These are phyloP conservation scores for Drosophila percnosoma DNA, from an alignment of 2,888 invertebrate genomes.

Conservation along the genomic window DNA sequence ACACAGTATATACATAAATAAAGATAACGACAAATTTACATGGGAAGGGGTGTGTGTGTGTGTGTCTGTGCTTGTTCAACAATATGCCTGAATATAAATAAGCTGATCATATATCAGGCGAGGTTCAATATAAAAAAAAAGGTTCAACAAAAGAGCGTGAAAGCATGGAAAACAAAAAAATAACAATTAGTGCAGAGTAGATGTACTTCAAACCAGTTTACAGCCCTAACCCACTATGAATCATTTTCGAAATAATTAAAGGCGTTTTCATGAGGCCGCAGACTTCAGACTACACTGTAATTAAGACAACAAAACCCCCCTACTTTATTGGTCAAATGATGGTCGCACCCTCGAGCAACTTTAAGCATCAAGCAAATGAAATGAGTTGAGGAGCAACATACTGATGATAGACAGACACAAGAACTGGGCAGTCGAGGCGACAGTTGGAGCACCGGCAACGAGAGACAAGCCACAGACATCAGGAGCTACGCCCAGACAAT, in stretches of 20 bases:
- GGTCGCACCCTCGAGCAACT: constrained; percentile 9
- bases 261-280: constrained; percentile 5
- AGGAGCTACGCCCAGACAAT: constrained; percentile 11
- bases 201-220: neutral
- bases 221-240: neutral
- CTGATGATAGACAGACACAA: constrained; percentile 4
- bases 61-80: constrained; percentile 1
- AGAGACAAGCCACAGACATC: constrained; percentile 29
- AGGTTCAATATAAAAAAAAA: constrained; percentile 15
- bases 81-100: constrained; percentile 22
- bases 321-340: neutral
- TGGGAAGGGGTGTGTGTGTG: neutral
- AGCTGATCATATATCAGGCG: constrained; percentile 29
- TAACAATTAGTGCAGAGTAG: neutral
- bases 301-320: constrained; percentile 15
- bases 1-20: constrained; percentile 2
- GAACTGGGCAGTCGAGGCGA: constrained; percentile 1
- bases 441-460: constrained; percentile 20
- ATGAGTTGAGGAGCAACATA: constrained; percentile 19
- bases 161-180: neutral
- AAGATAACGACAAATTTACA: constrained; percentile 27
- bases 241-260: neutral
- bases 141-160: neutral
- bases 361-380: constrained; percentile 9
- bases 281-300: constrained; percentile 27